Evolutionary conservation across 2,888 invertebrate genomes (phyloP), one percentile per base, ranked within the genome.

Genomic region (Pseudococcus viburni): DNA sequence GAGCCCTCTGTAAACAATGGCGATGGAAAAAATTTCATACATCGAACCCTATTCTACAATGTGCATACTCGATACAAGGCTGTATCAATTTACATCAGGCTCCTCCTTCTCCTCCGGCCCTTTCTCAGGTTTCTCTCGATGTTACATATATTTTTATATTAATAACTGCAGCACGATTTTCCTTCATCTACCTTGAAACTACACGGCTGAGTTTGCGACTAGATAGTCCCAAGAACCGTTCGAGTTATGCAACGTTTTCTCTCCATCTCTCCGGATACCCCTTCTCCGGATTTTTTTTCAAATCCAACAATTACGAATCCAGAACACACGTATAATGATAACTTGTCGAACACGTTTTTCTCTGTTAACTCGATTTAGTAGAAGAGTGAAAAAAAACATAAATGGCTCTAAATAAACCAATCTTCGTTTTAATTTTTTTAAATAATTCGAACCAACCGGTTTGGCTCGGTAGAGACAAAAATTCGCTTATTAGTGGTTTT

Each of bases 331-430:
- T 73, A 64, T 64, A 64, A 64, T 73, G 73, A 73, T 73, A 73
- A 73, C 73, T 73, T 73, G 73, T 73, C 73, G 73, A 73, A 73
- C 73, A 73, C 33, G 73, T 73, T 73, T 73, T 73, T 73, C 33
- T 73, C 17, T 33, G 6, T 64, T 22, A 22, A 64, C 64, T 64
- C 64, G 64, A 64, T 64, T 15, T 51, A 51, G 12, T 12, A 64
- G 64, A 22, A 64, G 22, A 64, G 73, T 33, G 73, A 73, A 73
- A 73, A 73, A 73, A 73, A 73, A 73, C 33, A 33, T 73, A 26
- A 73, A 64, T 64, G 64, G 22, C 64, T 64, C 64, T 64, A 64
- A 64, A 64, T 64, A 64, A 64, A 64, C 64, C 64, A 22, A 64
- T 64, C 64, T 64, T 64, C 64, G 22, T 64, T 64, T 64, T 64